A percentile compares a stretch with the other conserved stretches of the same genome.
Conservation (phyloP, 2,888 invertebrate species). For the Muscina levida region DNA sequence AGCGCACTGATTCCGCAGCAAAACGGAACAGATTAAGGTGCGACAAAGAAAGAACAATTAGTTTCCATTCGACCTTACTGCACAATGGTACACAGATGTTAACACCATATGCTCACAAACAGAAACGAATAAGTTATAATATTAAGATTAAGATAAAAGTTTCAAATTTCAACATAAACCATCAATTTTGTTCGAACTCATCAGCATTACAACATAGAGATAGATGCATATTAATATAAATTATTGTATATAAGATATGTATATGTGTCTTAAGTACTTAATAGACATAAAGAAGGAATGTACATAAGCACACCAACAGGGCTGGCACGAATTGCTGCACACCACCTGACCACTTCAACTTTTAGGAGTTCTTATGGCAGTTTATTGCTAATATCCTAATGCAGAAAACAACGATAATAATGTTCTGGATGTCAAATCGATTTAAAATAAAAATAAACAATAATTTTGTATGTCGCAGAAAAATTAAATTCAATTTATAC, state of each 20-base stretch:
- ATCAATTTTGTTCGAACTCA: neutral
- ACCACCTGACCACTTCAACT: too few relatives aligned
- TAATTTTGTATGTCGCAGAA: too few relatives aligned
- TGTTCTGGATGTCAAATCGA: too few relatives aligned
- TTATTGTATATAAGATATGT: neutral
- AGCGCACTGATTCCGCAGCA: slow-evolving; percentile 83
- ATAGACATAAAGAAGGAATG: neutral
- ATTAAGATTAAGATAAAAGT: neutral
- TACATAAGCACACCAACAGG: neutral
- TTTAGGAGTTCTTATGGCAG: too few relatives aligned
- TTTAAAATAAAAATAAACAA: too few relatives aligned
- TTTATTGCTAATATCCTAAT: too few relatives aligned
- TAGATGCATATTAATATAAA: neutral
- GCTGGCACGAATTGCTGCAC: too few relatives aligned
- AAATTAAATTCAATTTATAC: too few relatives aligned
- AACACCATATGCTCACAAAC: slow-evolving; percentile 59
- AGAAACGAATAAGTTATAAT: slow-evolving; percentile 29
- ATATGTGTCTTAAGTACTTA: neutral
- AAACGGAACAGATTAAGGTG: slow-evolving; percentile 44
- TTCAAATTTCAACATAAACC: slow-evolving; percentile 5
- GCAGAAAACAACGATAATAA: too few relatives aligned
- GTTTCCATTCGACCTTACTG: neutral
- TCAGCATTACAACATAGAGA: neutral
- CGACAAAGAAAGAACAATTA: slow-evolving; percentile 17
- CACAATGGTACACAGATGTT: slow-evolving; percentile 9